Conservation (phyloP, 2,797 vertebrate species). For the Alectoris magna region DNA sequence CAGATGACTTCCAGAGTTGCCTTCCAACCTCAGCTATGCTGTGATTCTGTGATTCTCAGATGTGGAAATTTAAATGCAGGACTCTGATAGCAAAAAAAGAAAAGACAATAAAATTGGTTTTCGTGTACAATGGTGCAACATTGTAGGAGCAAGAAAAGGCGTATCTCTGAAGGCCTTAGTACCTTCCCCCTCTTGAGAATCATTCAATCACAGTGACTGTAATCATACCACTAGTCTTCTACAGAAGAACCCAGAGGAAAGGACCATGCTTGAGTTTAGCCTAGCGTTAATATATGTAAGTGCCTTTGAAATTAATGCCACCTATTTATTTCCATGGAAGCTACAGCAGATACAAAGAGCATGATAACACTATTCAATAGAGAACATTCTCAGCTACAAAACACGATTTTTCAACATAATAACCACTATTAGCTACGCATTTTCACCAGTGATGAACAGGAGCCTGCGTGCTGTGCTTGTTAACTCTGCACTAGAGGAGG, state of each 20-base stretch:
- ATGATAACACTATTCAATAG: not conserved
- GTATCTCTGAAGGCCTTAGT: not conserved
- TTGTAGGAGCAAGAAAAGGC: not conserved
- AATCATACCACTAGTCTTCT: not conserved
- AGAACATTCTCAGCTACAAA: not conserved
- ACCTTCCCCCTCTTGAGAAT: not conserved
- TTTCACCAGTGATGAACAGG: not conserved
- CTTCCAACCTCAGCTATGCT: not conserved
- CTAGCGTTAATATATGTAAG: not conserved
- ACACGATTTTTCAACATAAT: not conserved
- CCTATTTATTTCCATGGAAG: not conserved
- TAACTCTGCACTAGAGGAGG: not conserved
- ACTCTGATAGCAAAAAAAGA: not conserved
- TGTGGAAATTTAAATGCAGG: not conserved
- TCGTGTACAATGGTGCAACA: not conserved
- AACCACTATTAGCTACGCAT: not conserved
- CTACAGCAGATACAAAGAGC: not conserved
- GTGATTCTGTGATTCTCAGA: not conserved
- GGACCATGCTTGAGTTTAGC: not conserved
- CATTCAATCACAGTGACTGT: not conserved
- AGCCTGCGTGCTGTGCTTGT: not conserved
- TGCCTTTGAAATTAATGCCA: not conserved
- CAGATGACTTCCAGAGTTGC: not conserved
- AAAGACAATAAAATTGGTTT: not conserved
- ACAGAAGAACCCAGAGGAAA: not conserved